Evolutionary conservation across 2,888 invertebrate species (phyloP).

Genomic region (Epinotia bilunana): DNA sequence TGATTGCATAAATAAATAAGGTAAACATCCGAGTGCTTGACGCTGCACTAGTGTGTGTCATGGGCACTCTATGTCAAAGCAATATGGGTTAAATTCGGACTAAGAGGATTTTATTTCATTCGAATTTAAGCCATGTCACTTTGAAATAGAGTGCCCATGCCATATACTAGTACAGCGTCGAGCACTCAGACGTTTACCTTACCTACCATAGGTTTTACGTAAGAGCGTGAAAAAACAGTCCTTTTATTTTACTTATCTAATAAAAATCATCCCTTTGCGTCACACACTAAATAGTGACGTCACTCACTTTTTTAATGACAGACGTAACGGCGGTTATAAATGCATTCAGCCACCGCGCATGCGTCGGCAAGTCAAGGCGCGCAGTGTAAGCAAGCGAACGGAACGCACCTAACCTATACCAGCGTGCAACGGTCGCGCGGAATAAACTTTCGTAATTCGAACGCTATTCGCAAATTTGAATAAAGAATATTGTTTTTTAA

Average conservation of each 20-base stretch:
- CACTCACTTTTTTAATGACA: constrained; percentile 34
- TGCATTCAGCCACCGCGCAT: constrained; percentile 42
- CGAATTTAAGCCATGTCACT: no score
- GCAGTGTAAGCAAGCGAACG: constrained; percentile 27
- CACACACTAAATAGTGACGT: constrained; percentile 12
- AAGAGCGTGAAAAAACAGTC: background rate
- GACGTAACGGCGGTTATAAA: constrained; percentile 33
- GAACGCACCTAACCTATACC: constrained; percentile 23
- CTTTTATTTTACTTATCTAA: background rate
- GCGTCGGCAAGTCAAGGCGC: constrained; percentile 37
- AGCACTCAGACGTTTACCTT: no score
- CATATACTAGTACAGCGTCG: no score
- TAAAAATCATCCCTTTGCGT: constrained; percentile 3
- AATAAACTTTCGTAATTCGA: constrained; percentile 38
- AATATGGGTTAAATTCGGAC: no score
- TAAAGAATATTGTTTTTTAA: constrained; percentile 4
- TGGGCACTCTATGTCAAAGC: no score
- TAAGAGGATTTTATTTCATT: no score
- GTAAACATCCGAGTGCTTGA: no score
- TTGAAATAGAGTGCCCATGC: no score
- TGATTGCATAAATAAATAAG: no score
- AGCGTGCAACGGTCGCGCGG: constrained; percentile 15
- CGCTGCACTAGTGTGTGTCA: no score
- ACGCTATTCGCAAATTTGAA: constrained; percentile 9
- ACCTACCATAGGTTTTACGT: background rate